phyloP scores from a whole-genome alignment of 2,797 vertebrate species.

The Luscinia luscinia region DNA sequence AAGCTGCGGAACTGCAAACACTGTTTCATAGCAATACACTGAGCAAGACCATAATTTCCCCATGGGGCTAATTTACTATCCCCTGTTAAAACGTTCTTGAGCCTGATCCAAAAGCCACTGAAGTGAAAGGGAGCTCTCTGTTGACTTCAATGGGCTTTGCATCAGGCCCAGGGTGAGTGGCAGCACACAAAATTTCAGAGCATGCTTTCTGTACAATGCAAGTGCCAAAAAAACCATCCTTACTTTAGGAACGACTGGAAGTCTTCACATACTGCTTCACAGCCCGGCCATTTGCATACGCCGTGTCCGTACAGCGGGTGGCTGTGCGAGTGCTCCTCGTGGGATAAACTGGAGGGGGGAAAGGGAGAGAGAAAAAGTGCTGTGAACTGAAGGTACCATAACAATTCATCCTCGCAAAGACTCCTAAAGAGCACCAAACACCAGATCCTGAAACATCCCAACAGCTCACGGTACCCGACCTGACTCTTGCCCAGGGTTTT shows the following conservation, averaged over 20 bases:
- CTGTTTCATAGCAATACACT: constrained; percentile 15
- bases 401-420: neutral
- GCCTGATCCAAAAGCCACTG: constrained; percentile 66
- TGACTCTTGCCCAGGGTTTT: constrained; percentile 10
- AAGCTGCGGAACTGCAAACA: neutral
- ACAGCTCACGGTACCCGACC: neutral
- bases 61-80: constrained; percentile 59
- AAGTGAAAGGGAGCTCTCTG: constrained; percentile 64
- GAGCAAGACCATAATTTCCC: constrained; percentile 49
- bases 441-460: neutral
- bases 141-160: constrained; percentile 59
- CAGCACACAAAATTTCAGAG: constrained; percentile 17
- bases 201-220: constrained; percentile 33
- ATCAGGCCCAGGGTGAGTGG: constrained; percentile 40
- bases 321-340: constrained; percentile 90
- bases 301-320: constrained; percentile 98
- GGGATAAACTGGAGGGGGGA: constrained; percentile 81
- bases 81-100: constrained; percentile 63
- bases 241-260: constrained; percentile 99
- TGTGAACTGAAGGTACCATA: neutral
- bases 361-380: neutral
- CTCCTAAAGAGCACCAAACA: neutral
- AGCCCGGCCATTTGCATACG: constrained; percentile 99
- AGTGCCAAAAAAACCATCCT: constrained; percentile 73
- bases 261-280: constrained; percentile 97